phyloP scores from a whole-genome alignment of 2,113 vertebrate genomes.

The Osmerus eperlanus region DNA sequence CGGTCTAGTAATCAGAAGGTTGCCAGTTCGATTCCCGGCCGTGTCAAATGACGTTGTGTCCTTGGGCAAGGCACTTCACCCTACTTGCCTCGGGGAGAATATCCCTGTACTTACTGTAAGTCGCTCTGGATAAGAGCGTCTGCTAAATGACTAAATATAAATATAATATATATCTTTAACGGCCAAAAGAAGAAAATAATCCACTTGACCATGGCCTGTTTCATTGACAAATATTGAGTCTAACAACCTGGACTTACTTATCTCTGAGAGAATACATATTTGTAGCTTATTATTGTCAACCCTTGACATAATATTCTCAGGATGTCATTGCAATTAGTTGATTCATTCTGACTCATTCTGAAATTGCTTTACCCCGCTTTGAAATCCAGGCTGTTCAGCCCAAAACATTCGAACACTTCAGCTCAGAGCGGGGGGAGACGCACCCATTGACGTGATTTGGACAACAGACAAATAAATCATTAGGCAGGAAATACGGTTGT shows the following conservation, averaged over 20 bases:
- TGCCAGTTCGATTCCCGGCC: too few species aligned
- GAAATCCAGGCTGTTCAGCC: too few species aligned
- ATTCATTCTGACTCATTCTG: constrained; percentile 21
- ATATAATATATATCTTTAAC: too few species aligned
- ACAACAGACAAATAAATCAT: constrained; percentile 53
- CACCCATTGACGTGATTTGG: constrained; percentile 44
- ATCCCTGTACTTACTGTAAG: too few species aligned
- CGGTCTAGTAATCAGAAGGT: too few species aligned
- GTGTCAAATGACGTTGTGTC: too few species aligned
- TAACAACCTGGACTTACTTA: constrained; percentile 25
- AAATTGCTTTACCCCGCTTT: constrained; percentile 11
- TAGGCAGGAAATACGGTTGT: constrained; percentile 39
- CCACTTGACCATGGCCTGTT: neutral
- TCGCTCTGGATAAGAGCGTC: too few species aligned
- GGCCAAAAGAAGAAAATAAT: neutral
- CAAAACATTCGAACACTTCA: too few species aligned
- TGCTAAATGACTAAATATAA: too few species aligned
- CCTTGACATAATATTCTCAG: constrained; percentile 29
- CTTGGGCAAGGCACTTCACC: too few species aligned
- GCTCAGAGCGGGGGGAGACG: neutral
- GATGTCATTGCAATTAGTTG: constrained; percentile 25
- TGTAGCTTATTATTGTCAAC: constrained; percentile 17
- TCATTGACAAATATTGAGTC: constrained; percentile 6
- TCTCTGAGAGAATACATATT: constrained; percentile 10
- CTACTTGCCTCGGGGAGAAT: too few species aligned